Percentiles rank a stretch among this genome's conserved stretches.
Evolutionary conservation across 35 echinoderm and acorn worm species (phyloP).

Genomic region (Diadema setosum): DNA sequence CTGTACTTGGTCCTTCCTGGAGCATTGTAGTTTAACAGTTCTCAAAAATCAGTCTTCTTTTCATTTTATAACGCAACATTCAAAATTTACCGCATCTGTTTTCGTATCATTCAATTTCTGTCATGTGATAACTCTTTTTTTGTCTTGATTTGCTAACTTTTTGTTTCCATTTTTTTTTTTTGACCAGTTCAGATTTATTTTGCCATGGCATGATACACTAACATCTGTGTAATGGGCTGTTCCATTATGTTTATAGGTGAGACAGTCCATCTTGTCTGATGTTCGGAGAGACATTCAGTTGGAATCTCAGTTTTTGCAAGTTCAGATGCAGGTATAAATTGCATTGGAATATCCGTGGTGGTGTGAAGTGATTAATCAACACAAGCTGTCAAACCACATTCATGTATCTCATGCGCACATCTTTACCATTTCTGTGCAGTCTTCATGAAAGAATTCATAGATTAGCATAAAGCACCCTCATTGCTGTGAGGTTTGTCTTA

Average conservation of each 20-base stretch:
- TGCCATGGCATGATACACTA: no score
- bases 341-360: background rate
- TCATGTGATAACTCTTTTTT: no score
- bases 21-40: no score
- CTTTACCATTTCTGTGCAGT: background rate
- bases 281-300: slow-evolving; percentile 5
- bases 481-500: background rate
- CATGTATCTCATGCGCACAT: background rate
- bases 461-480: background rate
- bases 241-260: slow-evolving; percentile 11
- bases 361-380: background rate
- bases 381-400: background rate
- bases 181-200: no score
- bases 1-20: no score
- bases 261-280: slow-evolving; percentile 17
- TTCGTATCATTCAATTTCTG: no score
- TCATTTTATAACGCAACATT: no score
- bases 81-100: no score
- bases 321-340: slow-evolving; percentile 11
- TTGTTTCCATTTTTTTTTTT: no score
- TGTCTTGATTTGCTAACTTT: no score
- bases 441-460: background rate
- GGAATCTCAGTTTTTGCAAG: slow-evolving; percentile 9
- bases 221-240: background rate
- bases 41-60: no score